Evolutionary conservation across 2,113 vertebrate species (phyloP), one percentile per base, ranked within the genome.

Genomic region (Saimiri boliviensis): DNA sequence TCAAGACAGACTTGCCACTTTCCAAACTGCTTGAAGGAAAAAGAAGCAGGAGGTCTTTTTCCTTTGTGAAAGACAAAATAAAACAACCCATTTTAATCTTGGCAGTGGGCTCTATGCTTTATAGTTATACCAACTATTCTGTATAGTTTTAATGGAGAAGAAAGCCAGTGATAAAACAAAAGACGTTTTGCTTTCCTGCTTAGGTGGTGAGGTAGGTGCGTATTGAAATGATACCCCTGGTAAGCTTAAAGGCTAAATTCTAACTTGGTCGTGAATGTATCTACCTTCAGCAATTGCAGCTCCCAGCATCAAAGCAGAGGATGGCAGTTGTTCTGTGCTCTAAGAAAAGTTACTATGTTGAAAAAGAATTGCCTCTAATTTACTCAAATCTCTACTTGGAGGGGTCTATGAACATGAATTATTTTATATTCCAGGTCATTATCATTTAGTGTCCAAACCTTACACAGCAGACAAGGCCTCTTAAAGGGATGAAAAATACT

Each of bases 361-460:
- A 73, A 92, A 95, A 91, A 66, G 16, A 85, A 81, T 27, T 37
- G 42, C 76, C 70, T 94, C 32, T 97, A 56, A 94, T 89, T 91
- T 86, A 82, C 89, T 86, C 23, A 54, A 94, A 94, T 54, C 86
- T n/a, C 17, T 79, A 63, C 80, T 91, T 45, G 85, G 17, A 95
- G 70, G 76, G 81, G 76, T 86, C 42, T 32, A 54, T 70, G 89
- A 93, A n/a, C 54, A 23, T 77, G 66, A 93, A 58, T 95, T 91
- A 93, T 95, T 91, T 96, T 86, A 42, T 70, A 47, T 54, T 86
- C 42, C n/a, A 89, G 79, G 35, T 94, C 74, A 86, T 93, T 92
- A 95, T 63, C 84, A 86, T 73, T 95, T 91, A 89, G 47, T 54
- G 71, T 89, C 30, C 71, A 95, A 87, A 91, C 54, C 47, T 96